A percentile compares a stretch with the other conserved stretches of the same genome.
Evolutionary conservation across 1,140 invertebrate species (phyloP).

Genomic region (Parasteatoda tepidariorum): DNA sequence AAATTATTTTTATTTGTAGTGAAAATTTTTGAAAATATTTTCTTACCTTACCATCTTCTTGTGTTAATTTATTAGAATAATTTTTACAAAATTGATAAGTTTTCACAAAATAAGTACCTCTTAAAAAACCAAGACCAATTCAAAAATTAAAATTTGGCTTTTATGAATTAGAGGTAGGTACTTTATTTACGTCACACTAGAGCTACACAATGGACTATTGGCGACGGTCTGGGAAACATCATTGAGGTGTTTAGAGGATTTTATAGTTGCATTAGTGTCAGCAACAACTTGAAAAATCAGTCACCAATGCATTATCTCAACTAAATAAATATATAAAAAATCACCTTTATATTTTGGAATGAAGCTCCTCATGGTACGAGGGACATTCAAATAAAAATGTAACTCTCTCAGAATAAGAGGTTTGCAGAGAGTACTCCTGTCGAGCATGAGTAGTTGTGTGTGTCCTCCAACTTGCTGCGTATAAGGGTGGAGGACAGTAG

Average conservation of each 20-base stretch:
- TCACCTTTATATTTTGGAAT: conserved; percentile 70
- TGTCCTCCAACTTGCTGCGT: conserved; percentile 68
- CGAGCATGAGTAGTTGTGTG: conserved; percentile 68
- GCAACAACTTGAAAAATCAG: neutral
- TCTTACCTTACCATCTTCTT: no score
- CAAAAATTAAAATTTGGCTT: neutral
- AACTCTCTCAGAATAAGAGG: conserved; percentile 69
- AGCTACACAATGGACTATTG: no score
- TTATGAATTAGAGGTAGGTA: neutral
- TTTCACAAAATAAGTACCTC: no score
- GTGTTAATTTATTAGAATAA: no score
- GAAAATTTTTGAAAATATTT: no score
- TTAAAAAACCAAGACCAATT: no score
- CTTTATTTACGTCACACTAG: neutral
- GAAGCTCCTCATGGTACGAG: conserved; percentile 67
- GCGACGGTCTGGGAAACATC: no score
- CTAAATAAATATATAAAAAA: neutral
- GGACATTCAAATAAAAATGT: conserved; percentile 69
- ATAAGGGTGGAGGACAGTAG: conserved; percentile 62
- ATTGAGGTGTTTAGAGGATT: no score
- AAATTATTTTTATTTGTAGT: no score
- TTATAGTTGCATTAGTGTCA: neutral
- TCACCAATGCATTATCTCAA: neutral
- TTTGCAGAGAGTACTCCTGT: conserved; percentile 70
- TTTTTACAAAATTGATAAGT: no score